Conservation (phyloP, 1,140 invertebrate species). For the Anastrepha ludens region DNA sequence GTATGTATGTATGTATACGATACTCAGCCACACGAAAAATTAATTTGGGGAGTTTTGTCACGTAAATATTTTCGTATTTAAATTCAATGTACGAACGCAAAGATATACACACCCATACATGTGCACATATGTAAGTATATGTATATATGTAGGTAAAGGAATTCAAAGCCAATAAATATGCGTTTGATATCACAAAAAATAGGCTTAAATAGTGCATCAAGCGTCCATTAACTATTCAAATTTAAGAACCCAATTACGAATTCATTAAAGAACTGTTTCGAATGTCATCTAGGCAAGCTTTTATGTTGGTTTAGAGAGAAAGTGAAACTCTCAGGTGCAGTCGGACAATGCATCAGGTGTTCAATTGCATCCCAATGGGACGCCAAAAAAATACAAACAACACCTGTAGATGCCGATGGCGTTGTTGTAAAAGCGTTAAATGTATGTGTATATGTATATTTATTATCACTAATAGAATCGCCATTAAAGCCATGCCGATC, state of each 20-base stretch:
- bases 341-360: constrained; percentile 15
- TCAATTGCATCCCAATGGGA: not conserved
- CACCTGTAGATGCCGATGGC: too few species aligned
- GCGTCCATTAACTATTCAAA: constrained; percentile 7
- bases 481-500: not conserved
- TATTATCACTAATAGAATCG: not conserved
- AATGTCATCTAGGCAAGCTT: not conserved
- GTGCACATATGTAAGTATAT: too few species aligned
- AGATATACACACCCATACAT: not conserved
- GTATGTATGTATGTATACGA: not conserved
- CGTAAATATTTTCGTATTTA: not conserved
- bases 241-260: constrained; percentile 30
- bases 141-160: not conserved
- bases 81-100: not conserved
- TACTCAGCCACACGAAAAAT: not conserved
- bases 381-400: too few species aligned
- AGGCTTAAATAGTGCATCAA: constrained; percentile 29
- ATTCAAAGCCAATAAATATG: constrained; percentile 18
- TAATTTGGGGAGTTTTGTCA: constrained; percentile 13
- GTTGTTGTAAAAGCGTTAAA: not conserved
- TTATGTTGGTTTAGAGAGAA: not conserved
- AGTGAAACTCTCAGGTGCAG: constrained; percentile 32
- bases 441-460: not conserved
- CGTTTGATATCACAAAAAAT: constrained; percentile 37
- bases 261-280: constrained; percentile 22